Evolutionary conservation across 2,113 vertebrate species (phyloP).

Genomic region (Crocuta crocuta): DNA sequence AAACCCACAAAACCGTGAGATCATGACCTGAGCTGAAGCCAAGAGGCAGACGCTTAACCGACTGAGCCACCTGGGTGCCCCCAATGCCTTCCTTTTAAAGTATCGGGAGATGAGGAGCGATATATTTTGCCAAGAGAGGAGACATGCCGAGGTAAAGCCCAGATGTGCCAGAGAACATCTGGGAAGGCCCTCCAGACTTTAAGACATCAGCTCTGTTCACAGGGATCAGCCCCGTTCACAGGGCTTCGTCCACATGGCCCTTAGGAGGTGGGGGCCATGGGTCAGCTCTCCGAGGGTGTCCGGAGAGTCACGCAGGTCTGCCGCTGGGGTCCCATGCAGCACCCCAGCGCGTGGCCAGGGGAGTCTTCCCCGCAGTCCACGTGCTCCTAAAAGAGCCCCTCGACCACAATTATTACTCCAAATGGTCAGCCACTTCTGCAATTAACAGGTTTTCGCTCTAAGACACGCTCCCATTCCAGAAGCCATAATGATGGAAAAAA

Average conservation of each 20-base stretch:
- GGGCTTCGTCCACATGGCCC: background rate
- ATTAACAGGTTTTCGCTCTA: fast-evolving
- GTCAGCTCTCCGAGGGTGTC: background rate
- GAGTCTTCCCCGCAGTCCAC: background rate
- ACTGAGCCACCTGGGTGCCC: too few species aligned
- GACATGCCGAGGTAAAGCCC: fast-evolving
- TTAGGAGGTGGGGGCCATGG: too few species aligned
- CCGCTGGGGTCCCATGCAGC: background rate
- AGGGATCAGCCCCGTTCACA: background rate
- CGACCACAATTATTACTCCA: fast-evolving
- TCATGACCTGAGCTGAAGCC: too few species aligned
- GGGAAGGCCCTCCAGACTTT: background rate
- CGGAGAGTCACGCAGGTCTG: background rate
- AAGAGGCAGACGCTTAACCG: too few species aligned
- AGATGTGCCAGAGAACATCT: background rate
- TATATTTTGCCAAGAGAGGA: background rate
- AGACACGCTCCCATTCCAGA: background rate
- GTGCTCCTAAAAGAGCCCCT: background rate
- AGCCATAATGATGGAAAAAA: background rate
- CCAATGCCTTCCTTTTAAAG: background rate
- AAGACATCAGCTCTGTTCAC: background rate
- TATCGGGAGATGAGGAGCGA: background rate
- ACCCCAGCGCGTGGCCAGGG: background rate
- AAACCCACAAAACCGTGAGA: too few species aligned
- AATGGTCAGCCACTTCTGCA: fast-evolving